Evolutionary conservation across 2,888 invertebrate genomes (phyloP), one percentile per base, ranked within the genome.

Genomic region (Chrysina gloriosa): DNA sequence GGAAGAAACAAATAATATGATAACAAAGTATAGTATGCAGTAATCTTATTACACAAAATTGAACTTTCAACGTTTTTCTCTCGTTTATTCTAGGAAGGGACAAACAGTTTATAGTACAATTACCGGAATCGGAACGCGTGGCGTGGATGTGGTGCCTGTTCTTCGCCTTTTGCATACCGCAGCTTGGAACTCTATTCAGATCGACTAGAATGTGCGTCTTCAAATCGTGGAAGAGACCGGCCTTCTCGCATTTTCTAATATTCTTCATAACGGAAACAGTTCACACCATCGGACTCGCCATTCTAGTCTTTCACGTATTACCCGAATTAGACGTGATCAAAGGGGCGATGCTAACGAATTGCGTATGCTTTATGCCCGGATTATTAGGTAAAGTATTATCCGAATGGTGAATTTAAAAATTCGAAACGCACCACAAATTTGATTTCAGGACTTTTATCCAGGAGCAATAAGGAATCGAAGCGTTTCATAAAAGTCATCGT

Each of bases 291-390:
- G 98, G 98, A 27, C 84, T 96, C 73, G 94, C 92, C 0, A 82
- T 97, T 39, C 86, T 98, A 73, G 91, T 96, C 77, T 95, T 96
- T 82, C 89, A 91, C 70, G 90, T 98, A 50, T 86, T 98, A 56
- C 98, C 98, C 0, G 92, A 95, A 79, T 83, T 98, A 74, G 97
- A 98, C 83, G 95, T 96, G 3, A 92, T 97, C 65, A 95, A 96
- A 82, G 97, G 96, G 42, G 95, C 96, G 34, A 97, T 97, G 95
- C 85, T 98, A 73, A 97, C 97, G 23, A 97, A 97, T 82, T 97
- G 97, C 77, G 88, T 98, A 64, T 97, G 97, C 81, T 91, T 98
- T 75, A 86, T 97, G 42, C 98, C 98, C 1, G 93, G 92, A 14
- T 84, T 90, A 66, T 83, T 89, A 70, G 89, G 88, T 87, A 81